phyloP scores from a whole-genome alignment of 2,113 vertebrate species.

The Pardalotus punctatus region DNA sequence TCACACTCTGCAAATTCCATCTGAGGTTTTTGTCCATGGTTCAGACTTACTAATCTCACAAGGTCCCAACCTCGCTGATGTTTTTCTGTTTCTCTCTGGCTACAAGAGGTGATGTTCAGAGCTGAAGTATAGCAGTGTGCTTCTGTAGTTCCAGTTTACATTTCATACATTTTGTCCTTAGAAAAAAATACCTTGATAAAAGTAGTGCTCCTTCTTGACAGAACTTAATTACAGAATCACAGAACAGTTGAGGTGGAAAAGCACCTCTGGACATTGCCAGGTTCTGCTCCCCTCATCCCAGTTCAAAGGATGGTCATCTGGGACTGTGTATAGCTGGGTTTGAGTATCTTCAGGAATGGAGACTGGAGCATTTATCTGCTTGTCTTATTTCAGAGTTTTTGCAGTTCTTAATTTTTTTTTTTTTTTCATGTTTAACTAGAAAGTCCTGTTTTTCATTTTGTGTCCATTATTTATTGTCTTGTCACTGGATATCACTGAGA shows the following conservation, averaged over 20 bases:
- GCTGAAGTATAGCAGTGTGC: not conserved
- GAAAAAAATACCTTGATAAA: not conserved
- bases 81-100: not conserved
- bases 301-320: not conserved
- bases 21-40: not conserved
- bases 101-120: not conserved
- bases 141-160: not conserved
- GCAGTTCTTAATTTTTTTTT: not conserved
- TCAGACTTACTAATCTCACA: not conserved
- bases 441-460: not conserved
- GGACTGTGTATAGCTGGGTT: not conserved
- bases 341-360: not conserved
- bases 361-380: not conserved
- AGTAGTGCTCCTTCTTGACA: not conserved
- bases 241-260: not conserved
- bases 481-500: not conserved
- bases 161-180: not conserved
- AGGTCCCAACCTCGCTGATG: not conserved
- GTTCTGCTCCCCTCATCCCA: accelerated
- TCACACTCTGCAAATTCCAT: not conserved
- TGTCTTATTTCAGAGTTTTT: not conserved
- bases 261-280: not conserved
- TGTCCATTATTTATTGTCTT: not conserved
- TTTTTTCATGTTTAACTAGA: not conserved
- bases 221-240: not conserved